These are phyloP conservation scores for Rhabdomys pumilio DNA, from an alignment of 2,797 vertebrate species.

Conservation along the genomic window DNA sequence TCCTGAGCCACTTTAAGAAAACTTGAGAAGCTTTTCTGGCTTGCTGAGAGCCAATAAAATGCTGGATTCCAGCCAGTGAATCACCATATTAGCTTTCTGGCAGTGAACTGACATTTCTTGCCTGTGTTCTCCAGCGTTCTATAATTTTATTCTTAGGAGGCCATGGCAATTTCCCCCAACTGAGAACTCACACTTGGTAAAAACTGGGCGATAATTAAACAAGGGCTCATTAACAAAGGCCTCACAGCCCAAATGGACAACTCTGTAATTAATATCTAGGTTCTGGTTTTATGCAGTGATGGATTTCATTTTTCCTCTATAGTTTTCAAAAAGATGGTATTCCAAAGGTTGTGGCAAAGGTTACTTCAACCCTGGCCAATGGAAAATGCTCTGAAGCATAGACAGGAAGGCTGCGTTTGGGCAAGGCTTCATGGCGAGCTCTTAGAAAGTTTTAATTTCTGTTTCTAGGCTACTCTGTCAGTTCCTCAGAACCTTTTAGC, in stretches of 20 bases:
- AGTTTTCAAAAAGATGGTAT: neutral
- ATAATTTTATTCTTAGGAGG: slow-evolving; percentile 47
- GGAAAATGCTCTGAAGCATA: slow-evolving; percentile 21
- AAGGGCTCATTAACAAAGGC: slow-evolving; percentile 41
- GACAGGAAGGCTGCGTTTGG: neutral
- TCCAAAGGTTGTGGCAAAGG: slow-evolving; percentile 30
- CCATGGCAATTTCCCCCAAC: slow-evolving; percentile 44
- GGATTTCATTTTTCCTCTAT: neutral
- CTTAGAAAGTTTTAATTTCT: neutral
- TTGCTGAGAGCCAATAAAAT: slow-evolving; percentile 23
- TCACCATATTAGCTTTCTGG: slow-evolving; percentile 42
- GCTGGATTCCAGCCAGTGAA: slow-evolving; percentile 48
- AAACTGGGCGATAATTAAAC: slow-evolving; percentile 50
- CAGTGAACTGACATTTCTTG: slow-evolving; percentile 28
- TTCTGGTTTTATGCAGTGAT: neutral
- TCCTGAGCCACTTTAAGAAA: slow-evolving; percentile 48
- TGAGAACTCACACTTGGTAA: slow-evolving; percentile 64
- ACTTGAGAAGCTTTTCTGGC: neutral
- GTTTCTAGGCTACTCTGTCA: neutral
- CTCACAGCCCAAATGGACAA: neutral
- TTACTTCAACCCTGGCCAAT: slow-evolving; percentile 27
- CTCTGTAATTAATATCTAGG: slow-evolving; percentile 47
- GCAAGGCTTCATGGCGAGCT: neutral
- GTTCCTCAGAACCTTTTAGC: neutral
- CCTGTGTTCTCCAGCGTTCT: slow-evolving; percentile 3